Conservation (phyloP, 2,888 invertebrate species). For the Latrodectus hesperus region DNA sequence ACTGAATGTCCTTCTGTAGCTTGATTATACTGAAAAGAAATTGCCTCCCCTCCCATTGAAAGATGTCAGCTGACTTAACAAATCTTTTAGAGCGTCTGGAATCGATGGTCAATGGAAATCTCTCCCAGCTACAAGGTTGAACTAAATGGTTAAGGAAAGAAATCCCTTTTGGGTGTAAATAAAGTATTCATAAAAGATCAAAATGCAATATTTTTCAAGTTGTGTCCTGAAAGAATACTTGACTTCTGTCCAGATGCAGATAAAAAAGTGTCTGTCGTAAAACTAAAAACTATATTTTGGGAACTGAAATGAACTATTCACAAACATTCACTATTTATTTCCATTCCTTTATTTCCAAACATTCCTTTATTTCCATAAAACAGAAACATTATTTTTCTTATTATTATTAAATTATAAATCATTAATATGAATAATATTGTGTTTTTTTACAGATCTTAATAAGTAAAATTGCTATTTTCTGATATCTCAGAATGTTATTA, state of each 20-base stretch:
- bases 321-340: too few relatives aligned
- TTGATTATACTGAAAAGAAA: neutral
- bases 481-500: too few relatives aligned
- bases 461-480: too few relatives aligned
- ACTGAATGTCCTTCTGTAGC: neutral
- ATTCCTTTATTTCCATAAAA: too few relatives aligned
- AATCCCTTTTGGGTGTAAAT: neutral
- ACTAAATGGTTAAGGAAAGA: neutral
- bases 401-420: too few relatives aligned
- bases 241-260: neutral
- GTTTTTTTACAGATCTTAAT: too few relatives aligned
- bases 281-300: too few relatives aligned
- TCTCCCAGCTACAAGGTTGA: neutral
- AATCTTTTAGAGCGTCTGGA: conserved; percentile 4
- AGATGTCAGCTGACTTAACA: neutral
- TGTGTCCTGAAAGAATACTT: neutral
- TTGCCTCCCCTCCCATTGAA: neutral
- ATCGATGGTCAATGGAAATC: neutral
- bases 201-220: neutral
- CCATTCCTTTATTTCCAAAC: too few relatives aligned
- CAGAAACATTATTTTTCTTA: too few relatives aligned
- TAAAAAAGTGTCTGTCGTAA: neutral
- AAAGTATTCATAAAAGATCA: neutral
- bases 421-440: too few relatives aligned
- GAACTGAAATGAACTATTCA: too few relatives aligned